Evolutionary conservation across 2,113 vertebrate species (phyloP).

Genomic region (Microcebus lehilahytsara): DNA sequence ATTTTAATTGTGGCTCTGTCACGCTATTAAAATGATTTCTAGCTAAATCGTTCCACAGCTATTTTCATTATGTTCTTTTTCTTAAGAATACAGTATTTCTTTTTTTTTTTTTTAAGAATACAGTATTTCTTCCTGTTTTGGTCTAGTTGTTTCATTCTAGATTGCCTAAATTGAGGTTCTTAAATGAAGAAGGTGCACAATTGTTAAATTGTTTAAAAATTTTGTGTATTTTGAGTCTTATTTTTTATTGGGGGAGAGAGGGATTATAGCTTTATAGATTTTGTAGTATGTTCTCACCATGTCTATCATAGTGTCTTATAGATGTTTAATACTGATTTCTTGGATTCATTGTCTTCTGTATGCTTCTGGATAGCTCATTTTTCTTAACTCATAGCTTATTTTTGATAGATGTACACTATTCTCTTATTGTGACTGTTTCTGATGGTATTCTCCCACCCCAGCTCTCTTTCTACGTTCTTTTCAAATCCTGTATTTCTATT

Average conservation of each 20-base stretch:
- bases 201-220: neutral
- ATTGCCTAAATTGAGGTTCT: neutral
- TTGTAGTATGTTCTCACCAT: neutral
- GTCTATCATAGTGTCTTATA: neutral
- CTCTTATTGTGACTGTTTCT: neutral
- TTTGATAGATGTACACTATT: neutral
- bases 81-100: neutral
- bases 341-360: neutral
- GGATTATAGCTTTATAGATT: neutral
- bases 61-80: constrained; percentile 35
- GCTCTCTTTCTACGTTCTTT: neutral
- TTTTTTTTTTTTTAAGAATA: too few relatives aligned
- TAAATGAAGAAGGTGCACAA: neutral
- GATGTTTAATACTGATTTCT: neutral
- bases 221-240: neutral
- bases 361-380: neutral
- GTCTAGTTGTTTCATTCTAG: neutral
- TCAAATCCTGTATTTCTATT: neutral
- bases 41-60: neutral
- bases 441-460: neutral
- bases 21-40: constrained; percentile 33
- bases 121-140: neutral
- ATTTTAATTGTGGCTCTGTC: constrained; percentile 33
- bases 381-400: neutral
- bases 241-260: neutral